Conservation (phyloP, 2,888 invertebrate genomes). For the Caenorhabditis plicata region DNA sequence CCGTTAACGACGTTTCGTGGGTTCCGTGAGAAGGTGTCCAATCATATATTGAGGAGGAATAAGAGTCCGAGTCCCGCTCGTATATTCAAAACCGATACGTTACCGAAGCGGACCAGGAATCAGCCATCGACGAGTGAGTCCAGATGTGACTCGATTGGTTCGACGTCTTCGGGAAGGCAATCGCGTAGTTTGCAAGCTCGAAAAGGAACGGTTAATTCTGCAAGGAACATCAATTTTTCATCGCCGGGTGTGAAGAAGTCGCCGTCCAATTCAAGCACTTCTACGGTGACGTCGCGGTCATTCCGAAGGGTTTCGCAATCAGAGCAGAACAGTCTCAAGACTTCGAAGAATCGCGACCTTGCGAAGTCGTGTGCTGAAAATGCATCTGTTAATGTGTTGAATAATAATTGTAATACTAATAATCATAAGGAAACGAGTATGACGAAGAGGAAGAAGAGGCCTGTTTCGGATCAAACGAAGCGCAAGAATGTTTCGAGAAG, state of each 20-base stretch:
- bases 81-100: constrained; percentile 1
- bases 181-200: constrained; percentile 11
- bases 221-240: background rate
- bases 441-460: constrained; percentile 8
- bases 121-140: background rate
- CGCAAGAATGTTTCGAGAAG: constrained; percentile 1
- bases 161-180: constrained; percentile 21
- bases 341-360: background rate
- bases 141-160: constrained; percentile 5
- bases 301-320: constrained; percentile 15
- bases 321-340: constrained; percentile 15
- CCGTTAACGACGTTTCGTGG: constrained; percentile 20
- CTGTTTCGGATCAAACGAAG: background rate
- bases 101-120: background rate
- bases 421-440: constrained; percentile 8
- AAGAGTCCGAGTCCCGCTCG: constrained; percentile 27
- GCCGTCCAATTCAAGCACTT: background rate
- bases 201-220: constrained; percentile 23
- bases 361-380: background rate
- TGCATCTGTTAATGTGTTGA: background rate
- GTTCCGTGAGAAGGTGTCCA: constrained; percentile 14
- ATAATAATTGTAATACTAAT: background rate
- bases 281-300: constrained; percentile 12
- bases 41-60: constrained; percentile 19
- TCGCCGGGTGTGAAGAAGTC: background rate